These are phyloP conservation scores for Opisthograptis luteolata DNA, from an alignment of 2,888 invertebrate species.

Conservation along the genomic window DNA sequence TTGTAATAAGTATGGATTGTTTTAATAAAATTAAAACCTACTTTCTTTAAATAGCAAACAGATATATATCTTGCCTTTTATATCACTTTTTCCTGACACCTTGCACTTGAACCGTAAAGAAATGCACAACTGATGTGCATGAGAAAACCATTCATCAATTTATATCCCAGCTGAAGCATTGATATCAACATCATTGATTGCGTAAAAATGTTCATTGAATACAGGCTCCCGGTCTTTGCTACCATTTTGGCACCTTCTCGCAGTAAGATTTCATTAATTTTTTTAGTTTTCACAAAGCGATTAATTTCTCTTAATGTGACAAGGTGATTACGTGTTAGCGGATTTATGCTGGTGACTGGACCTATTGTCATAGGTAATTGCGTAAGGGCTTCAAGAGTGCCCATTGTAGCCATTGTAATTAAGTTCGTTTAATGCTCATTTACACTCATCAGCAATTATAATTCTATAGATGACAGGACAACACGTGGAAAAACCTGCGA, in stretches of 20 bases:
- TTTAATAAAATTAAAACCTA: too few species aligned
- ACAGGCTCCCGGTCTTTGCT: not conserved
- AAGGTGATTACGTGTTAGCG: not conserved
- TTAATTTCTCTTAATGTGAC: not conserved
- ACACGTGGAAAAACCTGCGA: not conserved
- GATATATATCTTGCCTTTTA: too few species aligned
- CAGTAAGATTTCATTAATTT: not conserved
- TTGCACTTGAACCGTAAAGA: not conserved
- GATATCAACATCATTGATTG: constrained; percentile 24
- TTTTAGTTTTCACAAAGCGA: not conserved
- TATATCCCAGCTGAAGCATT: constrained; percentile 32
- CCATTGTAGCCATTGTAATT: constrained; percentile 11
- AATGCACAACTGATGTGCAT: constrained; percentile 28
- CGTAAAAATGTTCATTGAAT: constrained; percentile 26
- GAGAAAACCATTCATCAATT: constrained; percentile 36
- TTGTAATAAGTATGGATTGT: too few species aligned
- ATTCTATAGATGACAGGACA: not conserved
- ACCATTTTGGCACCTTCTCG: not conserved
- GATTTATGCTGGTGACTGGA: not conserved
- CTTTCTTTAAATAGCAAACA: not conserved
- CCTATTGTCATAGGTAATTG: constrained; percentile 21
- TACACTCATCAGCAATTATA: not conserved
- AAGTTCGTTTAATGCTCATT: constrained; percentile 11
- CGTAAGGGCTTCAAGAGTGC: constrained; percentile 3
- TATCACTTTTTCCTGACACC: not conserved